Percentiles rank a stretch among this genome's conserved stretches.
phyloP scores from a whole-genome alignment of 2,113 vertebrate genomes.

The Forbesichthys papilliferus region DNA sequence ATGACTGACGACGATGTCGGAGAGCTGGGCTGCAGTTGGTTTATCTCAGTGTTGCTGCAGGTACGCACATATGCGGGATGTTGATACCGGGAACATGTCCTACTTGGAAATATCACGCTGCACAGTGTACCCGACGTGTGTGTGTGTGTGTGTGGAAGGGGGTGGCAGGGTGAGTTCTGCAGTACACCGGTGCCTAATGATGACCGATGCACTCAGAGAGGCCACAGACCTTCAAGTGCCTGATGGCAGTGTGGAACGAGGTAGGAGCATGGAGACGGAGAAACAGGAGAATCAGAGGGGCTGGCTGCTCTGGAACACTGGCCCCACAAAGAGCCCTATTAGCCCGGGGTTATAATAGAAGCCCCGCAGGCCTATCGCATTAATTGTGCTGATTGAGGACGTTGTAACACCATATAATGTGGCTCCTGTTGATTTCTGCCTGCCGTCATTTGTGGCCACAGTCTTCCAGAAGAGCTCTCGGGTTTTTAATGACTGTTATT shows the following conservation, averaged over 20 bases:
- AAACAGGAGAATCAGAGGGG: conserved; percentile 30
- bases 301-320: conserved; percentile 30
- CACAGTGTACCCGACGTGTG: not conserved
- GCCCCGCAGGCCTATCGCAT: conserved; percentile 35
- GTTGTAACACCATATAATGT: conserved; percentile 6
- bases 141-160: not conserved
- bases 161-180: not conserved
- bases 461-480: too few relatives aligned
- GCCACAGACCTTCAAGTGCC: conserved; percentile 22
- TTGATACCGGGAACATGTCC: too few relatives aligned
- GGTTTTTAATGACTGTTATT: too few relatives aligned
- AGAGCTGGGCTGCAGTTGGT: too few relatives aligned
- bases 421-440: not conserved
- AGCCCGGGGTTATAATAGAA: conserved; percentile 49
- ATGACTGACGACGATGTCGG: too few relatives aligned
- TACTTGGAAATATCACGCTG: not conserved
- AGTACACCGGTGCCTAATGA: conserved; percentile 42
- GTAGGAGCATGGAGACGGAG: conserved; percentile 39
- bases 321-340: conserved; percentile 43
- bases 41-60: too few relatives aligned
- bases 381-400: not conserved
- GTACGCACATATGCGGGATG: too few relatives aligned
- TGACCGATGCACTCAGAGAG: conserved; percentile 52
- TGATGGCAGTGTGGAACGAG: conserved; percentile 40
- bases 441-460: too few relatives aligned